A percentile compares a stretch with the other conserved stretches of the same genome.
Conservation (phyloP, 35 echinoderm and acorn worm species). For the Ptychodera flava region DNA sequence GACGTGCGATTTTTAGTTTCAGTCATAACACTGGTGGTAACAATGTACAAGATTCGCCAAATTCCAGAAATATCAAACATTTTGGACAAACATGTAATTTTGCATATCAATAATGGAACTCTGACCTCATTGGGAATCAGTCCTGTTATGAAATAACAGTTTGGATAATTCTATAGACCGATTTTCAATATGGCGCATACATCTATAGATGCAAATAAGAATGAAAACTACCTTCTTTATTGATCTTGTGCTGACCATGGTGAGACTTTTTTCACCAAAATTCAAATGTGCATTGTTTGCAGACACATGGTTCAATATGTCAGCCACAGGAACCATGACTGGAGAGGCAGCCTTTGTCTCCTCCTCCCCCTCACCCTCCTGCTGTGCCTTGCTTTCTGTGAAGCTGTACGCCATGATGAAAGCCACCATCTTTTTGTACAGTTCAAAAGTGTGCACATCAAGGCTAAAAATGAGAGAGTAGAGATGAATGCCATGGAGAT, state of each 20-base stretch:
- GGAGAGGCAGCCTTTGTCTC: conserved; percentile 25
- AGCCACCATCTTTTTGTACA: conserved; percentile 92
- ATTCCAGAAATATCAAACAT: too few relatives aligned
- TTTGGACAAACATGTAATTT: too few relatives aligned
- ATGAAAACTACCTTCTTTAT: conserved; percentile 69
- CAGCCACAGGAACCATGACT: conserved; percentile 93
- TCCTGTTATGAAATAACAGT: too few relatives aligned
- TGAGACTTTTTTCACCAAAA: conserved; percentile 71
- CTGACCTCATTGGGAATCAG: too few relatives aligned
- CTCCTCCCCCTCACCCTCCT: conserved; percentile 39
- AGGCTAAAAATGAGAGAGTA: conserved; percentile 31
- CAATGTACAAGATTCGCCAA: too few relatives aligned
- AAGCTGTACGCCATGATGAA: conserved; percentile 99
- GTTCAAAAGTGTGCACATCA: conserved; percentile 71
- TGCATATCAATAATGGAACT: too few relatives aligned
- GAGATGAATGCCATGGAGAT: too few relatives aligned
- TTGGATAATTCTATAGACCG: too few relatives aligned
- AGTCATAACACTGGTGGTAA: too few relatives aligned
- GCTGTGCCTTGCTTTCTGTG: conserved; percentile 43
- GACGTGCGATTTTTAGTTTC: too few relatives aligned
- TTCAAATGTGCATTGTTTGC: conserved; percentile 82
- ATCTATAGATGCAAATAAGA: too few relatives aligned
- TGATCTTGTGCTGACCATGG: conserved; percentile 68
- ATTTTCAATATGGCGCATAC: too few relatives aligned
- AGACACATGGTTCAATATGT: conserved; percentile 85